Evolutionary conservation across 2,113 vertebrate genomes (phyloP), one percentile per base, ranked within the genome.

Genomic region (Grus americana): DNA sequence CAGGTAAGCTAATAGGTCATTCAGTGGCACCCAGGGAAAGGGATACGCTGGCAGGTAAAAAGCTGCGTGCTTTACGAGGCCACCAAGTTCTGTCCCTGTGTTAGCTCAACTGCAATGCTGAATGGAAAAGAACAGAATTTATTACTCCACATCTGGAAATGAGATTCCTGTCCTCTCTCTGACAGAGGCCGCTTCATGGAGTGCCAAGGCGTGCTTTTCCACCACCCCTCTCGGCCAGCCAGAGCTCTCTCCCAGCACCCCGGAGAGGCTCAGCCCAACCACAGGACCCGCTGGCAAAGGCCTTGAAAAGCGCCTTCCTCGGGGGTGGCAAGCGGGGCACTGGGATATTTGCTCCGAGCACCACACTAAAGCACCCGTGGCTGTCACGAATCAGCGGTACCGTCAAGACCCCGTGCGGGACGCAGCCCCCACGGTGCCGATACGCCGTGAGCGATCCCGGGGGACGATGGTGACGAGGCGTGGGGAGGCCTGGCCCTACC

Each of bases 401-500:
- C 40, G 40, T 42, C 40, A 42, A 42, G 40, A 12, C 40, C 40
- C 40, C 40, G 12, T 42, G 40, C 40, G 40, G 40, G 40, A 38
- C 40, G 40, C 40, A 42, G 38, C 38, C 38, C 38, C 38, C 40
- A 42, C 40, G 40, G 34, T 42, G 46, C 15, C 8, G 2, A 22
- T 3, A 46, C 1, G 3, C 38, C 55, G 15, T 34, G 1, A 3
- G 20, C 0, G 4, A 15, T 11, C 18, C 42, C 66, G 29, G 34
- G 18, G 17, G 15, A 2, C 9, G 38, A 3, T 0, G 23, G 2
- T 9, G 40, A 2, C 0, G 27, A 10, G 32, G 17, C 1, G 8
- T 0, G 4, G 44, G 11, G 38, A 27, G 9, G 52, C 32, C 42
- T 0, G 20, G 57, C 78, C 89, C 6, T 97, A 99, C 99, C 99